Evolutionary conservation across 2,888 invertebrate species (phyloP).

Genomic region (Minunthozetes semirufus): DNA sequence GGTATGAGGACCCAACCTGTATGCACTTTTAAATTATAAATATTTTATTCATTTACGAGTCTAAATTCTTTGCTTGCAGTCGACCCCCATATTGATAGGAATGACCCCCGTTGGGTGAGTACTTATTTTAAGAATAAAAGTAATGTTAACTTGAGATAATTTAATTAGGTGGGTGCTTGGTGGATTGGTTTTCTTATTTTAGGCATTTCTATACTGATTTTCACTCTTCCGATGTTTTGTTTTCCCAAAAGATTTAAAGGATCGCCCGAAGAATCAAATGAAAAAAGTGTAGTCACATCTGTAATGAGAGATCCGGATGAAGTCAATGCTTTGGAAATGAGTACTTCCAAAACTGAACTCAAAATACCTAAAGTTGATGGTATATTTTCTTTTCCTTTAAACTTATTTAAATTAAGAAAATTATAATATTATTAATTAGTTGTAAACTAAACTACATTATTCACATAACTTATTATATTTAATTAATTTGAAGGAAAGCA

Average conservation of each 20-base stretch:
- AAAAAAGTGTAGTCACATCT: not conserved
- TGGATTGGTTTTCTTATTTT: slow-evolving; percentile 45
- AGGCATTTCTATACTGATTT: slow-evolving; percentile 39
- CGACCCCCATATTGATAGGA: slow-evolving; percentile 41
- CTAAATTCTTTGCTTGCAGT: slow-evolving; percentile 34
- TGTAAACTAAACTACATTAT: no score
- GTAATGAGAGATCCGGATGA: not conserved
- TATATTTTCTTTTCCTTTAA: not conserved
- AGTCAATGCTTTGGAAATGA: not conserved
- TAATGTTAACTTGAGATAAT: not conserved
- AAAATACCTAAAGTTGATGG: not conserved
- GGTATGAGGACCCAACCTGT: slow-evolving; percentile 43
- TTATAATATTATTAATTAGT: no score
- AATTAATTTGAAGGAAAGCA: no score
- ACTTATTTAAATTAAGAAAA: no score
- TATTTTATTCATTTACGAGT: not conserved
- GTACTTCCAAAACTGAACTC: not conserved
- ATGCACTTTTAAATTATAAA: slow-evolving; percentile 21
- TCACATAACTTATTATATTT: no score
- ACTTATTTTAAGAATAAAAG: not conserved
- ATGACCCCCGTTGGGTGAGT: slow-evolving; percentile 44
- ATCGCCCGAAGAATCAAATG: not conserved
- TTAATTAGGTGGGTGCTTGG: slow-evolving; percentile 44
- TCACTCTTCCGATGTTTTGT: slow-evolving; percentile 41
- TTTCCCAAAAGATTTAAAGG: slow-evolving; percentile 42